Base-by-base conservation (phyloP, 1,140 invertebrate genomes). In the Euwallacea fornicatus region DNA sequence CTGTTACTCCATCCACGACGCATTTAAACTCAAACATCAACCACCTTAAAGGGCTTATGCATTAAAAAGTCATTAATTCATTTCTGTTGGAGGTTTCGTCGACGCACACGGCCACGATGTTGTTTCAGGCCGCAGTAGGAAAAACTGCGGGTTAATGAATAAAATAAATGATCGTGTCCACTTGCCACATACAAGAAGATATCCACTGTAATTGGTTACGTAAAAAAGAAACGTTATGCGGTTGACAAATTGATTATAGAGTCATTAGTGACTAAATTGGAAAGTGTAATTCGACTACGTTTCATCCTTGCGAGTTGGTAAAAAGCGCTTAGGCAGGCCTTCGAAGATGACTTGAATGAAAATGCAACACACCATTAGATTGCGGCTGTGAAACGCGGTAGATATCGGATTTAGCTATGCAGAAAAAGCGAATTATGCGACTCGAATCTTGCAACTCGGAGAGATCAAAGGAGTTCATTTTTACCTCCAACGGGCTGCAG, bases 211-310 rank as follows among this genome's bases (percentile, higher is more conserved):
- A 60, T 60, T 60, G 15, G 58, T 60, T 60, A 60, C 58, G 21
- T 42, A 60, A 60, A 60, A 60, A 60, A 60, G 33, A 42, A 41
- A 42, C 21, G 7, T 8, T 55, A 42, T 42, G n/a, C 41, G 58
- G 58, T 60, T 60, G 58, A 60, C 58, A 60, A 60, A 60, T 42
- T 60, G 58, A 60, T 42, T 60, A 60, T 60, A 42, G 11, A 42
- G 41, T 60, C 58, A n/a, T 60, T 60, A 60, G 13, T 11, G 8
- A 3, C 41, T 11, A 42, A n/a, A 60, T 42, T 60, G 41, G 58
- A 60, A 60, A 60, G 58, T 42, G n/a, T 42, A 41, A 60, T 42
- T 60, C 43, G 10, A 42, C 41, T 7, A 11, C 10, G 43, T 41
- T 60, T 41, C 11, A 60, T 58, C 6, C 10, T 21, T 58, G 21